Percentiles rank a stretch among this genome's conserved stretches.
Conservation (phyloP, 2,888 invertebrate species). For the Thyatira batis region DNA sequence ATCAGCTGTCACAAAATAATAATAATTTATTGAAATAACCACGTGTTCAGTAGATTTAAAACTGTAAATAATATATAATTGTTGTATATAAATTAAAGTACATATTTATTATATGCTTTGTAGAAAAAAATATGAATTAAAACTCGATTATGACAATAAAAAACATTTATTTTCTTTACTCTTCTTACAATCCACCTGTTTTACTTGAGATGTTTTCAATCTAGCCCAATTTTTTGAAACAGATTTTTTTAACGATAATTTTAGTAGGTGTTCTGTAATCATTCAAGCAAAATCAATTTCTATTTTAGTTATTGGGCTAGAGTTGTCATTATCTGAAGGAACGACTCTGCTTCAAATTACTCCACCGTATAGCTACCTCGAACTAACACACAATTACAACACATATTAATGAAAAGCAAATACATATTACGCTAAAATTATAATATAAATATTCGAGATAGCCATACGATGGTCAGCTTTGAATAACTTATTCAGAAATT, state of each 20-base stretch:
- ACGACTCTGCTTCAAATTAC: not conserved
- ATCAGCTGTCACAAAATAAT: constrained; percentile 36
- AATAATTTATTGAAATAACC: constrained; percentile 25
- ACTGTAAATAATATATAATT: constrained; percentile 25
- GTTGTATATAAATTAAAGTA: constrained; percentile 43
- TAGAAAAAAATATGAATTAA: constrained; percentile 65
- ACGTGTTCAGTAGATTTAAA: constrained; percentile 63
- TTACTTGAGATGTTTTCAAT: not conserved
- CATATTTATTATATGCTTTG: constrained; percentile 70
- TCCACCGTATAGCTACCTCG: not conserved
- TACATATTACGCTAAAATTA: not conserved
- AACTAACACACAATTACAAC: not conserved
- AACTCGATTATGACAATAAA: constrained; percentile 73
- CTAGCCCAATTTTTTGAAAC: too few relatives aligned
- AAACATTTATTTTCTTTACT: constrained; percentile 68
- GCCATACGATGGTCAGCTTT: not conserved
- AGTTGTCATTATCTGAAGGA: not conserved
- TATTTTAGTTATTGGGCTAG: constrained; percentile 8
- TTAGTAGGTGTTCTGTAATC: too few relatives aligned
- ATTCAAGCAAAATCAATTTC: not conserved
- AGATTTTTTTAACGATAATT: too few relatives aligned
- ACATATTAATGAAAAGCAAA: not conserved
- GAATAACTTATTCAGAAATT: not conserved
- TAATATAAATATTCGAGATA: not conserved
- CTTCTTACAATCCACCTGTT: constrained; percentile 19